Evolutionary conservation across 2,888 invertebrate genomes (phyloP).

Genomic region (Candidula unifasciata): DNA sequence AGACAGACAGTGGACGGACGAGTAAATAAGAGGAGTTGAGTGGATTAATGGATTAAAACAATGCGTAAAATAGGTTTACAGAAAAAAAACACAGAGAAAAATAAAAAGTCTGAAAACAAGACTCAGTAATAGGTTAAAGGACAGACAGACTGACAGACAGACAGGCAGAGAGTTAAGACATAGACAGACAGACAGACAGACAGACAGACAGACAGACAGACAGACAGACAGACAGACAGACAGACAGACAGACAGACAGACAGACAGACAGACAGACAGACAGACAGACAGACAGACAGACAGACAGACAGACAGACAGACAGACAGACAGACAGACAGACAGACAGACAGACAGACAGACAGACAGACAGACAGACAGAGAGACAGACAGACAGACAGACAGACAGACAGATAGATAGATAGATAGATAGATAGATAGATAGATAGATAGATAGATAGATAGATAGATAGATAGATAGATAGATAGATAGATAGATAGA

Average conservation of each 20-base stretch:
- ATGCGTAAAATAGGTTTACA: background rate
- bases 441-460: too few species aligned
- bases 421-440: too few species aligned
- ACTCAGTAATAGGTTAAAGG: background rate
- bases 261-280: conserved; percentile 14
- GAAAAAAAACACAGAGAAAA: background rate
- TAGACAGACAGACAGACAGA: background rate
- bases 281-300: conserved; percentile 16
- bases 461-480: too few species aligned
- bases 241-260: conserved; percentile 5
- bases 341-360: conserved; percentile 35
- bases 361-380: conserved; percentile 30
- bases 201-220: conserved; percentile 15
- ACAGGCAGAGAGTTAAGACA: background rate
- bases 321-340: conserved; percentile 11
- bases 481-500: too few species aligned
- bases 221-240: conserved; percentile 20
- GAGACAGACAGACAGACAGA: conserved; percentile 1
- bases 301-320: conserved; percentile 16
- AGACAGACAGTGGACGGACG: conserved; percentile 28
- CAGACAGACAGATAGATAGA: background rate
- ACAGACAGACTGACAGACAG: conserved; percentile 21
- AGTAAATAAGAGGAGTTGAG: conserved; percentile 16
- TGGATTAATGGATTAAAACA: background rate
- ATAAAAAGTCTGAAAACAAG: conserved; percentile 3